Evolutionary conservation across 2,888 invertebrate genomes (phyloP).

Genomic region (Acheta domesticus): DNA sequence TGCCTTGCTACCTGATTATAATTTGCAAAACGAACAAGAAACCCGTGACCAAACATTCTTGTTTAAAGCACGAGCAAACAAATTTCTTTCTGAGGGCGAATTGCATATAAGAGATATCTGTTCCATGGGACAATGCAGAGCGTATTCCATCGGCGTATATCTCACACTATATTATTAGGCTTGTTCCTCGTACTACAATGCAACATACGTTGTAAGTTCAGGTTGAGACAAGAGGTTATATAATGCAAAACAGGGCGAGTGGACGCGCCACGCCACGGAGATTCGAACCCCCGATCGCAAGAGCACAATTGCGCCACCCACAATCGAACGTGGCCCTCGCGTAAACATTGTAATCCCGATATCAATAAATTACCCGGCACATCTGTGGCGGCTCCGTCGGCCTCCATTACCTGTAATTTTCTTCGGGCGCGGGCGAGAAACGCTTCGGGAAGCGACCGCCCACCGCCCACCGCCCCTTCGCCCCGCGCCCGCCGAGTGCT

Average conservation of each 20-base stretch:
- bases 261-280: background rate
- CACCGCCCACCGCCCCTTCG: background rate
- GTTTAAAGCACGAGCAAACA: background rate
- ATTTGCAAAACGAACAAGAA: too few relatives aligned
- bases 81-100: background rate
- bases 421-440: conserved; percentile 5
- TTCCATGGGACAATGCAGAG: background rate
- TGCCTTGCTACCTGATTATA: too few relatives aligned
- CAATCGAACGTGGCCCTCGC: background rate
- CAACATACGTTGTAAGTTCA: background rate
- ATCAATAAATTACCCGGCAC: background rate
- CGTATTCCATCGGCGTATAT: background rate
- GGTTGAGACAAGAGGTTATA: background rate
- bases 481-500: background rate
- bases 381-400: background rate
- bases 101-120: background rate
- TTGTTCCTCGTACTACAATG: background rate
- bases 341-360: conserved; percentile 1
- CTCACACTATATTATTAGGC: background rate
- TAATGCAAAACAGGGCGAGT: conserved; percentile 7
- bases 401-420: background rate
- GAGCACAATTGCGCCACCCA: background rate
- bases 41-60: too few relatives aligned
- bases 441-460: background rate
- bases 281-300: too few relatives aligned